Conservation (phyloP, 2,113 vertebrate species). For the Indicator indicator region DNA sequence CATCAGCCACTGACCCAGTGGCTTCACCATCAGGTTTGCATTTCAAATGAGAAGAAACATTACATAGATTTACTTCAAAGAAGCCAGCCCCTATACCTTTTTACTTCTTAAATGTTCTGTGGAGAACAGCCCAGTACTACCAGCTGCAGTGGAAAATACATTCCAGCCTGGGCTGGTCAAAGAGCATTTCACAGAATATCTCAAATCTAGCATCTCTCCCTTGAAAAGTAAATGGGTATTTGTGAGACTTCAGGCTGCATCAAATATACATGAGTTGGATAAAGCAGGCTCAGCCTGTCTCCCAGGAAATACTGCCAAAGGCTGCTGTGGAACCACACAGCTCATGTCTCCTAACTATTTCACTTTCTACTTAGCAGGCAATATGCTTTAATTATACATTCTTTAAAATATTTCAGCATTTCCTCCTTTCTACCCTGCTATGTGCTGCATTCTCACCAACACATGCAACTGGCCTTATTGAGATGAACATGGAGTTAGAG, state of each 20-base stretch:
- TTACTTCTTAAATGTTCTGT: neutral
- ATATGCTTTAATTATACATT: fast-evolving
- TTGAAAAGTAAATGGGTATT: neutral
- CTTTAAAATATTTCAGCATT: neutral
- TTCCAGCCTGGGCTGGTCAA: neutral
- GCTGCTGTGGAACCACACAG: neutral
- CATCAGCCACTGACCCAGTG: neutral
- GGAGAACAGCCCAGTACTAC: neutral
- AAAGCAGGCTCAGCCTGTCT: neutral
- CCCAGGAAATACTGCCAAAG: neutral
- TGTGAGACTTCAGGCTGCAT: neutral
- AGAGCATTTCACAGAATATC: neutral
- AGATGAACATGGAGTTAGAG: neutral
- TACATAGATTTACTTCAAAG: constrained; percentile 11
- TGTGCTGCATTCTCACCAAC: neutral
- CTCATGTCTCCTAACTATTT: neutral
- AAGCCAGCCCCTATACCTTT: neutral
- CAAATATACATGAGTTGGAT: neutral
- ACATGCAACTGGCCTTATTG: neutral
- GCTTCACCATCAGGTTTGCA: neutral
- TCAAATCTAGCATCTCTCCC: neutral
- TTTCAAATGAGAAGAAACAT: neutral
- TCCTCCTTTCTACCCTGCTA: neutral
- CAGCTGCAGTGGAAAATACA: neutral
- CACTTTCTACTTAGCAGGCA: neutral